phyloP scores from a whole-genome alignment of 53 echinoderm and acorn worm species.

The Astropecten irregularis region DNA sequence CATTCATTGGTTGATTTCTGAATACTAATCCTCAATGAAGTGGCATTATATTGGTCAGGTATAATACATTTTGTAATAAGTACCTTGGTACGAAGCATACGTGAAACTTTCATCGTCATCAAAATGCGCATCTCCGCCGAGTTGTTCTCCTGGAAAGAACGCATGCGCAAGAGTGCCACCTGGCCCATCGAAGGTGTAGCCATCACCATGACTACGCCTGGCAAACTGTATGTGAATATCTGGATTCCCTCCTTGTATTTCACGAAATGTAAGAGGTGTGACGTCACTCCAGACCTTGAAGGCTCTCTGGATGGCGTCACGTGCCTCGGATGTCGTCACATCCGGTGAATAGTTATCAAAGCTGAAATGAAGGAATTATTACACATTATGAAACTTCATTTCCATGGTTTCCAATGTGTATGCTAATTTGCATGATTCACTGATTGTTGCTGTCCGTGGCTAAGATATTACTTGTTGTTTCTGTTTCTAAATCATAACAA shows the following conservation, averaged over 20 bases:
- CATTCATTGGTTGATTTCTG: no score
- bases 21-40: no score
- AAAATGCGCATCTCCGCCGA: constrained; percentile 86
- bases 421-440: no score
- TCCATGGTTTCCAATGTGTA: no score
- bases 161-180: constrained; percentile 90
- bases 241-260: constrained; percentile 40
- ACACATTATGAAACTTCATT: no score
- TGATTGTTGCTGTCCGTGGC: no score
- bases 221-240: constrained; percentile 76
- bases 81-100: constrained; percentile 25
- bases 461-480: no score
- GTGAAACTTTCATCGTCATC: constrained; percentile 81
- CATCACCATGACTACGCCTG: constrained; percentile 52
- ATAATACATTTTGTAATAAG: no score
- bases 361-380: constrained; percentile 5
- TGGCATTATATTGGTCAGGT: no score
- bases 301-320: constrained; percentile 56
- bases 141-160: constrained; percentile 73
- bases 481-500: no score
- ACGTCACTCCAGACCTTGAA: constrained; percentile 84
- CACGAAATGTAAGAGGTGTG: constrained; percentile 71
- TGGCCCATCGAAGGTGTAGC: constrained; percentile 69
- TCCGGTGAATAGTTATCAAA: constrained; percentile 78
- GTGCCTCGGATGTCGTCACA: background rate